These are phyloP conservation scores for Heliconius congener DNA, from an alignment of 1,140 invertebrate genomes.

Conservation along the genomic window DNA sequence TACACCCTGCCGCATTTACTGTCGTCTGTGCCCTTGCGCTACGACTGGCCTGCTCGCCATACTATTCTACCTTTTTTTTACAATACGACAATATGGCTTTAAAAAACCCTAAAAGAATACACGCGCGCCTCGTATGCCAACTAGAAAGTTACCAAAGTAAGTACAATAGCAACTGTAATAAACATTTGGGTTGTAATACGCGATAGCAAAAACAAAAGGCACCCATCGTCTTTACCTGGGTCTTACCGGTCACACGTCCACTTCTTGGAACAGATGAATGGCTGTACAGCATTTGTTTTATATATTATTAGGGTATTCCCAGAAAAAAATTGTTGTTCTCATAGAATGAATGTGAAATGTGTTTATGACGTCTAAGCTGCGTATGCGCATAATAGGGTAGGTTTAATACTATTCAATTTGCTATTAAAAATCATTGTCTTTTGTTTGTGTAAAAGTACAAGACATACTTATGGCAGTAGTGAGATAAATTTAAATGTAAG, in stretches of 20 bases:
- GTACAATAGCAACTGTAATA: slow-evolving; percentile 24
- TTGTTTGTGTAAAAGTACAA: background rate
- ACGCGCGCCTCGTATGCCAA: slow-evolving; percentile 4
- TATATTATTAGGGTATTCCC: slow-evolving; percentile 25
- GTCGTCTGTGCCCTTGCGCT: too few relatives aligned
- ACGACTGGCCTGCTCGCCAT: background rate
- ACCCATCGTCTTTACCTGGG: slow-evolving; percentile 39
- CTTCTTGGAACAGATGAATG: slow-evolving; percentile 44
- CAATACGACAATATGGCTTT: background rate
- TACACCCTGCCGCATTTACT: too few relatives aligned
- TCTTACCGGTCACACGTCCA: slow-evolving; percentile 41
- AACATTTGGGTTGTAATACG: slow-evolving; percentile 29
- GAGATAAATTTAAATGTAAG: too few relatives aligned
- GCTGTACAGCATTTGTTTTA: slow-evolving; percentile 14
- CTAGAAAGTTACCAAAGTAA: slow-evolving; percentile 27
- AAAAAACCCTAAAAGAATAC: slow-evolving; percentile 13
- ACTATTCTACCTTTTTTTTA: background rate
- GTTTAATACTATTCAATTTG: background rate
- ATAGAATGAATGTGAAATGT: background rate
- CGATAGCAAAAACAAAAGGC: slow-evolving; percentile 8
- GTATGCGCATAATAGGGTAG: background rate
- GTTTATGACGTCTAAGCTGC: background rate
- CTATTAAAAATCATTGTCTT: background rate
- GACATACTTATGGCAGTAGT: background rate
- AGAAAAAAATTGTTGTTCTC: slow-evolving; percentile 7